Evolutionary conservation across 2,888 invertebrate genomes (phyloP).

Genomic region (Timandra comae): DNA sequence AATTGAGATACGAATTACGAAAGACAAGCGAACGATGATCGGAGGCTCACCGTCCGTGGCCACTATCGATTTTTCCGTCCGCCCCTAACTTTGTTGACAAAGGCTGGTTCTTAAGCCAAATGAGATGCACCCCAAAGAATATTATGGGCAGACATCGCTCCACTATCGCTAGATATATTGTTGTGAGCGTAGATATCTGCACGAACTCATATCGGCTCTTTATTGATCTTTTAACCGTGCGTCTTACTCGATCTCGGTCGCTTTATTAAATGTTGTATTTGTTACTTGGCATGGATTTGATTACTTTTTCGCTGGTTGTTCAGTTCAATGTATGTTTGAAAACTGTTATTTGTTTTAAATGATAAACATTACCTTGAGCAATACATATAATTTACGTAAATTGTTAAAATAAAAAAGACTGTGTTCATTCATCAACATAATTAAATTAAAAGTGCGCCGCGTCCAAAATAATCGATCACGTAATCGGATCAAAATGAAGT

Average conservation of each 20-base stretch:
- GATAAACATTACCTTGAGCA: too few relatives aligned
- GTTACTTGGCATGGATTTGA: conserved; percentile 10
- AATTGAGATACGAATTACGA: conserved; percentile 53
- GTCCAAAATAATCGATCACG: conserved; percentile 5
- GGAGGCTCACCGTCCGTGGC: conserved; percentile 53
- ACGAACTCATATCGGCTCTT: conserved; percentile 52
- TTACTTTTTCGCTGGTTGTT: too few relatives aligned
- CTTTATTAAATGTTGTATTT: conserved; percentile 40
- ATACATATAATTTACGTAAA: too few relatives aligned
- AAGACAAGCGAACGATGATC: conserved; percentile 55
- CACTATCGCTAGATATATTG: conserved; percentile 61
- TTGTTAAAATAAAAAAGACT: too few relatives aligned
- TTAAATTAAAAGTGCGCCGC: neutral
- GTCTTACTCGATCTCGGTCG: conserved; percentile 12
- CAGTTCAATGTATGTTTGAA: too few relatives aligned
- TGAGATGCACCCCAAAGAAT: conserved; percentile 77
- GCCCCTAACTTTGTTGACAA: conserved; percentile 74
- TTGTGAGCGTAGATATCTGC: conserved; percentile 48
- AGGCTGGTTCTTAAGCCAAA: conserved; percentile 76
- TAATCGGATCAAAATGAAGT: conserved; percentile 17
- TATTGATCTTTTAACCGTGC: conserved; percentile 60
- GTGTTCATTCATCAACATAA: neutral
- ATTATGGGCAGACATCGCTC: conserved; percentile 76
- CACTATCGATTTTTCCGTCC: conserved; percentile 71
- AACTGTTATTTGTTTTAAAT: too few relatives aligned